Evolutionary conservation across 2,113 vertebrate species (phyloP), one percentile per base, ranked within the genome.

Genomic region (Apteryx mantelli): DNA sequence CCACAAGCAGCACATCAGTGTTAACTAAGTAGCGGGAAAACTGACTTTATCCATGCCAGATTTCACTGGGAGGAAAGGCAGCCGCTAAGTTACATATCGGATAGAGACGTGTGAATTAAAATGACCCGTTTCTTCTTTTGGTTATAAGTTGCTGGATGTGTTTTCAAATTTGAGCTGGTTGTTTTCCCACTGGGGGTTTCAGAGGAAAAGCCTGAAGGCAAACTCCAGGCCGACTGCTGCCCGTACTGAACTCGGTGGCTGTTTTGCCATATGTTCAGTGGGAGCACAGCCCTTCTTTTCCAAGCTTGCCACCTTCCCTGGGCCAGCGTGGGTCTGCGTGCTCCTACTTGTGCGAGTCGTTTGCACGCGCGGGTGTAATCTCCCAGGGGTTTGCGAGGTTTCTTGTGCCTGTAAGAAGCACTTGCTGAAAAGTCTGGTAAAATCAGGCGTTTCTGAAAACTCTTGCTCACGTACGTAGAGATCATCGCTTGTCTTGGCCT

Each of bases 241-340:
- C 66, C 19, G 17, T 30, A 42, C 74, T 89, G 73, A 42, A 65
- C 60, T 79, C 34, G 66, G 22, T 0, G 30, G 4, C 32, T 55
- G 11, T 64, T 96, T 78, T 75, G 38, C 32, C 0, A 0, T 52
- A 20, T 64, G 25, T 61, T 88, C 30, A 24, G 36, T 0, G 0
- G 75, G 70, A 74, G 28, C 60, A 22, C 22, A 52, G 0, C 28
- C 60, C 40, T 30, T 4, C 5, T 60, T 89, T 95, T 38, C 84
- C 40, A n/a, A 28, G 28, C 65, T 61, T 85, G 13, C 38, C 10
- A 3, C 65, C 48, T 48, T 81, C 80, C 38, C 30, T 2, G 1
- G 60, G 15, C 82, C 79, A 86, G 40, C 34, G 80, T 34, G 71
- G 0, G 0, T 44, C 66, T 3, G 3, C 26, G 53, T 66, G 81